Evolutionary conservation across 1,140 invertebrate species (phyloP), one percentile per base, ranked within the genome.

Genomic region (Zaprionus inermis): DNA sequence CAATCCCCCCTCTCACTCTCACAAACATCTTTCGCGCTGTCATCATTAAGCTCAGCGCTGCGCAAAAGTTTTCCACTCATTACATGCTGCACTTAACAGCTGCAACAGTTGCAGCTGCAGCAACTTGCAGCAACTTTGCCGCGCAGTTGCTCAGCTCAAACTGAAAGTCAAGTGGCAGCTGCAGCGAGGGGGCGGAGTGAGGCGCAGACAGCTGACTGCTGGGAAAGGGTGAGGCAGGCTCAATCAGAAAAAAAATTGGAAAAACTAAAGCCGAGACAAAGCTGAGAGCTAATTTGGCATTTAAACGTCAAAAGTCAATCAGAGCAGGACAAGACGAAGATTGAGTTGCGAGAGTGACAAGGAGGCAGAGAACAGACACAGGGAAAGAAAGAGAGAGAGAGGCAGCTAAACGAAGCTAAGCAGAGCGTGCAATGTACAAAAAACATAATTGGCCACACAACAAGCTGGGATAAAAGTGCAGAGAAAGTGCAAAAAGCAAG

Each of bases 301-400:
- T 84, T 89, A 81, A 76, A 89, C 78, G 84, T 89, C 84, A 89
- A 89, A 89, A 80, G 84, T 89, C 84, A 89, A 84, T 89, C 84
- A 83, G 64, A 78, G 58, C 68, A 68, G 51, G 46, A 66, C 20
- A 76, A 14, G 56, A 46, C 46, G 44, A 81, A 67, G 51, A 46
- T 4, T 41, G 46, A 61, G 55, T 70, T 56, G 63, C 55, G 57
- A 65, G 49, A 81, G 60, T 56, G 28, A 55, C 44, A 66, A 36
- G 49, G 38, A 32, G 24, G 28, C 12, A 16, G 22, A 22, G 3
- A 32, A 3, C 3, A 2, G 18, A 16, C 5, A 14, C 18, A 22
- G 5, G 16, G 74, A 72, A 59, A 72, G 44, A 63, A 67, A 57
- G 41, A 67, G 11, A 79, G 14, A 41, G 60, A 60, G 44, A 72